Base-by-base conservation (phyloP, 2,113 vertebrate genomes). In the Tragelaphus buxtoni region DNA sequence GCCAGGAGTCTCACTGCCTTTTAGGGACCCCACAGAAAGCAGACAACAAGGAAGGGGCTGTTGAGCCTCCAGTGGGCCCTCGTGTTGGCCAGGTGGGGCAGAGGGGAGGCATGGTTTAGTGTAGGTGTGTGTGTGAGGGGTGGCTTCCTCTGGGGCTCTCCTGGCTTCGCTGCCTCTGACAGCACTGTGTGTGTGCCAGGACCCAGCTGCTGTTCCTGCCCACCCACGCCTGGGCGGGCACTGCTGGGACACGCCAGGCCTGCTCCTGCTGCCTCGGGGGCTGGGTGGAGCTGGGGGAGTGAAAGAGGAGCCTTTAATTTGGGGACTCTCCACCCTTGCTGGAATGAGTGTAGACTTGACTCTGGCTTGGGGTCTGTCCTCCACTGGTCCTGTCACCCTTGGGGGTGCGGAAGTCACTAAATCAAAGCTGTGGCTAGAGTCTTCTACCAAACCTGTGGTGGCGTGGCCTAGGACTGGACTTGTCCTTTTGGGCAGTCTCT, bases 181-280 rank as follows among this genome's bases (percentile, higher is more conserved):
- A 95, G 93, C 89, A 65, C 39, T 95, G 77, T 96, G 65, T 77
- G 51, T 96, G 90, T 95, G 96, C 98, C 97, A 98, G 95, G 96
- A 86, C 94, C 94, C 97, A 97, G 97, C 97, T 97, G 97, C 97
- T 97, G 92, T 95, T 95, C 95, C 98, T 98, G 97, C 98, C 97
- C 97, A 98, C 97, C 97, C 97, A 98, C 97, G 96, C 98, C 96
- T 97, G 98, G 98, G 97, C 97, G 63, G 97, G 97, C 97, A 97
- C 95, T 97, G 97, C 95, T 97, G 96, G 96, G 97, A 98, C 97
- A 97, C 2, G 97, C 97, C 96, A 97, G 97, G 97, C 97, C 97
- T 96, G 97, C 94, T 97, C 96, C 96, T 97, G 92, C 94, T 0
- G 96, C 98, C 97, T 98, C 56, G 4, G 91, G 97, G 96, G 94